Evolutionary conservation across 2,888 invertebrate genomes (phyloP).

Genomic region (Drosophila robusta): DNA sequence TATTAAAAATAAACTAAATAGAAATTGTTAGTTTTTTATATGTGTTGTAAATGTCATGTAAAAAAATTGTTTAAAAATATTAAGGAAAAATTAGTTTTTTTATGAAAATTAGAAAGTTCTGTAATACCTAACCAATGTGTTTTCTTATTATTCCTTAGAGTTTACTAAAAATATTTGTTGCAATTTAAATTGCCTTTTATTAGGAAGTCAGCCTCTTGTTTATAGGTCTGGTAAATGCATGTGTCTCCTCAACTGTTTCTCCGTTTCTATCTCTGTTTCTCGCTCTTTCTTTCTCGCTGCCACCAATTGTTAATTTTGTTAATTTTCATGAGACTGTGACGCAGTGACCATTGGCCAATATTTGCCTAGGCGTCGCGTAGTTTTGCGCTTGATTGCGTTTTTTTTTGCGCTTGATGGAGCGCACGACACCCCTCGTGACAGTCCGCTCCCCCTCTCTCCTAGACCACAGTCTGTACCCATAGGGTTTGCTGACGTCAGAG

Average conservation of each 20-base stretch:
- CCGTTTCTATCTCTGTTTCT: not conserved
- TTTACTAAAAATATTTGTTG: too few species aligned
- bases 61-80: too few species aligned
- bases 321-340: slow-evolving; percentile 51
- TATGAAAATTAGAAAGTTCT: too few species aligned
- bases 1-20: too few species aligned
- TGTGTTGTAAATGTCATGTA: too few species aligned
- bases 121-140: too few species aligned
- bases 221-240: not conserved
- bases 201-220: not conserved
- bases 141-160: too few species aligned
- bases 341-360: slow-evolving; percentile 42
- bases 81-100: too few species aligned
- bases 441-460: not conserved
- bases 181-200: too few species aligned
- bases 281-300: not conserved
- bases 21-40: too few species aligned
- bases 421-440: slow-evolving; percentile 11
- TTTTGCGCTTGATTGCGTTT: slow-evolving; percentile 61
- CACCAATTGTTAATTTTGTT: slow-evolving; percentile 46
- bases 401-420: slow-evolving; percentile 42
- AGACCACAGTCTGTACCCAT: not conserved
- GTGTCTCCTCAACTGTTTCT: not conserved
- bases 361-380: slow-evolving; percentile 55
- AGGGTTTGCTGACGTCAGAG: slow-evolving; percentile 56